Evolutionary conservation across 2,888 invertebrate species (phyloP), one percentile per base, ranked within the genome.

Genomic region (Sussaba pulchella): DNA sequence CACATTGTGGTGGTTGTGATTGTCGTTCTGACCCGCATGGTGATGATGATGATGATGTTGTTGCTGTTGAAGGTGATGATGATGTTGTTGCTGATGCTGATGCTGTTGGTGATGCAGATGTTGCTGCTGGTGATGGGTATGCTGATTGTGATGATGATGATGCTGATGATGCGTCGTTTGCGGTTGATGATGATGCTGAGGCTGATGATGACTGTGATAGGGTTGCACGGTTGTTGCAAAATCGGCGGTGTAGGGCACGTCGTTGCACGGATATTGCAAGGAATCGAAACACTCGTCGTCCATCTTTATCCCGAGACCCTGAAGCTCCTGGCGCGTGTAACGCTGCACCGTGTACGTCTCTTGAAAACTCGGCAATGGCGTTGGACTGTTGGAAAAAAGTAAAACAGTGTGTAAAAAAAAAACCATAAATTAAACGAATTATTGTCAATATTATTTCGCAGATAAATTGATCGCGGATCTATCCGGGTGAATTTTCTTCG

Each of bases 291-390:
- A 96, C 87, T 97, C 97, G 89, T 97, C 97, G 91, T 97, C 97
- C 97, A 97, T 97, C 93, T 97, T 97, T 87, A 96, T 95, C 36
- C 95, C 95, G 86, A 95, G 94, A 87, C 94, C 94, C 50, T 94
- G 93, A 91, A 95, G 93, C 91, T 94, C 95, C 90, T 94, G 94
- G 87, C 94, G 94, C 79, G 94, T 94, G 88, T 90, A 92, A 89
- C 96, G 96, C 82, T 96, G 95, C 83, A 96, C 95, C 77, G 96
- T 96, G 92, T 97, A 97, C 31, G 97, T 97, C 93, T 97, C 97
- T 93, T 97, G 96, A 93, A 97, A 97, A 93, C 97, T 97, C 83
- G 97, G 97, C 88, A 97, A 92, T 59, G 94, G 94, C 59, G 96
- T 94, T 57, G 95, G 94, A 86, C 95, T 91, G 85, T 47, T 41